A percentile compares a stretch with the other conserved stretches of the same genome.
These are phyloP conservation scores for Drosophila elegans DNA, from an alignment of 1,140 invertebrate genomes.

Conservation along the genomic window DNA sequence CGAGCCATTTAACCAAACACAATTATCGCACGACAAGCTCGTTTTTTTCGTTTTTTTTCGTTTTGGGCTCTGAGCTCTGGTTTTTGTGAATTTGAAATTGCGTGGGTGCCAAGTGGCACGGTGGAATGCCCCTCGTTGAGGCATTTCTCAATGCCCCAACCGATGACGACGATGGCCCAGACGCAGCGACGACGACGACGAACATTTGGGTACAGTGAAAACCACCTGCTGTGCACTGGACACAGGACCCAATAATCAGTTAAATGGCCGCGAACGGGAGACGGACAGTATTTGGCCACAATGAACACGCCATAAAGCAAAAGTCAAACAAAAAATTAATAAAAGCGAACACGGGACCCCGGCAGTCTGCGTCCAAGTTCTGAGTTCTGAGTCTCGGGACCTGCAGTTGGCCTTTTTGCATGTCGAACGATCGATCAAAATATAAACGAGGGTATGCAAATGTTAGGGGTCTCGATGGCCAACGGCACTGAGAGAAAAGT, in stretches of 20 bases:
- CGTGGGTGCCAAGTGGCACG: slow-evolving; percentile 35
- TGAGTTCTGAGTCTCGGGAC: slow-evolving; percentile 14
- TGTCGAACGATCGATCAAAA: slow-evolving; percentile 82
- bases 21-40: slow-evolving; percentile 39
- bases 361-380: slow-evolving; percentile 13
- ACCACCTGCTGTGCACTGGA: slow-evolving; percentile 72
- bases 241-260: slow-evolving; percentile 75
- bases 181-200: slow-evolving; percentile 67
- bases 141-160: slow-evolving; percentile 36
- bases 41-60: slow-evolving; percentile 1
- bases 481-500: slow-evolving; percentile 14
- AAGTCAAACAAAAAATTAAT: slow-evolving; percentile 84
- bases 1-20: slow-evolving; percentile 56
- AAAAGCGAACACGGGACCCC: slow-evolving; percentile 54
- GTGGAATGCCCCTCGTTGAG: slow-evolving; percentile 47
- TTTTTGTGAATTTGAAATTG: slow-evolving; percentile 11
- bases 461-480: slow-evolving; percentile 28
- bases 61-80: slow-evolving; percentile 8
- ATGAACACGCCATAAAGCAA: slow-evolving; percentile 83
- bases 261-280: slow-evolving; percentile 59
- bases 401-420: slow-evolving; percentile 76
- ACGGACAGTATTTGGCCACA: slow-evolving; percentile 58
- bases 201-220: slow-evolving; percentile 62
- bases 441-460: slow-evolving; percentile 81
- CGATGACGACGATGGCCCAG: slow-evolving; percentile 47